Base-by-base conservation (phyloP, 2,888 invertebrate genomes). In the Acrobasis consociella region DNA sequence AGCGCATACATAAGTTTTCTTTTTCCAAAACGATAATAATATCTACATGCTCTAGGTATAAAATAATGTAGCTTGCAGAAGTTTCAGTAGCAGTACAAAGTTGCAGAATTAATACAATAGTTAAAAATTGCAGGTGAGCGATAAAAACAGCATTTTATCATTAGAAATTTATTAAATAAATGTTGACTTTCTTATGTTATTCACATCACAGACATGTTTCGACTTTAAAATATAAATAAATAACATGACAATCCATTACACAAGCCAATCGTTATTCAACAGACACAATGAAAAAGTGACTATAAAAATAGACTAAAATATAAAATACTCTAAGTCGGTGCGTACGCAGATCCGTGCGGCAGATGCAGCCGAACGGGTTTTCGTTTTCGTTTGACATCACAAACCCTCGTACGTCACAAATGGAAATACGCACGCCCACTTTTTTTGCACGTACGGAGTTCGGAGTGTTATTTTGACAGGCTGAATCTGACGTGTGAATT, bases 181-280 rank as follows among this genome's bases (percentile, higher is more conserved):
- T 52, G 42, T 64, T 58, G 63, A 67, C 65, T 67, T 70, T 67
- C 78, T 80, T 80, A 83, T 66, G 65, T 74, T 79, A 77, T 81
- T 77, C 81, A 82, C 80, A 87, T 87, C 87, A 87, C 87, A 87
- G 87, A 84, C 81, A 83, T 73, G 76, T 84, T 79, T 83, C 75
- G 74, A 77, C 72, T 72, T 75, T 76, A 73, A 72, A 72, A 71
- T 78, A 77, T 71, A 73, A 75, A 80, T 80, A 81, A 77, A 78
- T 80, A 80, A 69, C 65, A 67, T 66, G 63, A 59, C 60, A 67
- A 56, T 68, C 65, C 70, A 73, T 42, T 31, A 56, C 17, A 71
- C 68, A 73, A 75, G 78, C 77, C 80, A 77, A 75, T 77, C 62
- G 62, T 62, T 56, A 66, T 50, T 31, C 37, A 16, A 58, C 3